Evolutionary conservation across 2,888 invertebrate genomes (phyloP).

Genomic region (Cephus runcator): DNA sequence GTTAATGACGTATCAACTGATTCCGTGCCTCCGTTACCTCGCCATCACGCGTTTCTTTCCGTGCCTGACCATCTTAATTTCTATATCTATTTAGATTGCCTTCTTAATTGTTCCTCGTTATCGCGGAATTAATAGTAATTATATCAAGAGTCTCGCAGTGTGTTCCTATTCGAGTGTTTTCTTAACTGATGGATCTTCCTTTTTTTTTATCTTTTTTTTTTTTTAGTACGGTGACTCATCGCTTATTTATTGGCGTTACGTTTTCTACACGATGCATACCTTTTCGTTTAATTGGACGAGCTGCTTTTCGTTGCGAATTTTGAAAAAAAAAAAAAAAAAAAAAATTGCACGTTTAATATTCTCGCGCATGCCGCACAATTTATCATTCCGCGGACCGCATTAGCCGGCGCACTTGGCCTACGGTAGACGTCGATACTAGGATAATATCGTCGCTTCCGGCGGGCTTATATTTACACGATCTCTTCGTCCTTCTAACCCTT

Average conservation of each 20-base stretch:
- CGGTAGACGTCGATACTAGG: background rate
- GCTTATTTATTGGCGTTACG: background rate
- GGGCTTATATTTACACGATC: background rate
- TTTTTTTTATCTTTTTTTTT: background rate
- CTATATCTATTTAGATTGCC: background rate
- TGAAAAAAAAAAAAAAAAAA: too few species aligned
- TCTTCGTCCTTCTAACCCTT: slow-evolving; percentile 1
- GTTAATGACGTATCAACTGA: slow-evolving; percentile 20
- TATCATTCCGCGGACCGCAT: background rate
- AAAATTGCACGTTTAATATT: too few species aligned
- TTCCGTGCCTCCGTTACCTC: background rate
- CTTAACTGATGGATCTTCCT: background rate
- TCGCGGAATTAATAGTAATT: background rate
- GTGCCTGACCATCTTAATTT: background rate
- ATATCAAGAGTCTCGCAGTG: background rate
- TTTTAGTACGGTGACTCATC: background rate
- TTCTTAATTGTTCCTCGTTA: background rate
- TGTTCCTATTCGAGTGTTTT: background rate
- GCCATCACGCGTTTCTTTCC: background rate
- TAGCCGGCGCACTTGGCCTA: background rate
- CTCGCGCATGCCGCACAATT: background rate
- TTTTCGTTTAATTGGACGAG: background rate
- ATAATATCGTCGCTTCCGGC: background rate
- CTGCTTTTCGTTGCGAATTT: background rate
- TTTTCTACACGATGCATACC: background rate